phyloP scores from a whole-genome alignment of 1,140 invertebrate genomes.

The Centruroides sculpturatus region DNA sequence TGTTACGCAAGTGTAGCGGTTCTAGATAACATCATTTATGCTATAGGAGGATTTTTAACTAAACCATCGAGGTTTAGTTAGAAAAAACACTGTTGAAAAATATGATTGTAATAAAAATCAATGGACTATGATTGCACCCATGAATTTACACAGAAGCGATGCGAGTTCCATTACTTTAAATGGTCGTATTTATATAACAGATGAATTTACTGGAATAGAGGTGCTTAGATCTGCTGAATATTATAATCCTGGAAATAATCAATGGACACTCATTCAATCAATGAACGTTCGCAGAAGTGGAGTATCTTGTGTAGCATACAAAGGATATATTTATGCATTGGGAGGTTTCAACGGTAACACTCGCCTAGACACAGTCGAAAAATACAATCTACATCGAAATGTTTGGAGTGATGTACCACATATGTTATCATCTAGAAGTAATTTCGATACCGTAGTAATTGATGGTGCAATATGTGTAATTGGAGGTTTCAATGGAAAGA shows the following conservation, averaged over 20 bases:
- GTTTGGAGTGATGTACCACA: constrained; percentile 43
- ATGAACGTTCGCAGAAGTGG: constrained; percentile 51
- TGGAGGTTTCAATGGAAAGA: constrained; percentile 46
- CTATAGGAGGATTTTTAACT: constrained; percentile 37
- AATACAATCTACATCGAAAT: constrained; percentile 40
- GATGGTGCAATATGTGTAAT: constrained; percentile 54
- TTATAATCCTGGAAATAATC: constrained; percentile 64
- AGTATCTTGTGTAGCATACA: constrained; percentile 40
- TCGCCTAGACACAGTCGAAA: constrained; percentile 39
- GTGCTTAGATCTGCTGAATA: constrained; percentile 71
- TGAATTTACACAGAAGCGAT: constrained; percentile 24
- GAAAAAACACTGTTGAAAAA: constrained; percentile 34
- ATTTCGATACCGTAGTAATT: constrained; percentile 47
- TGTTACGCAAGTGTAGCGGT: constrained; percentile 61
- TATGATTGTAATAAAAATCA: constrained; percentile 30
- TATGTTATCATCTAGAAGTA: constrained; percentile 50
- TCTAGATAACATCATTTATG: constrained; percentile 33
- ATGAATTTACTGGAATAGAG: constrained; percentile 77
- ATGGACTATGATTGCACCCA: constrained; percentile 18
- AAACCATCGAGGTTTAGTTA: constrained; percentile 34
- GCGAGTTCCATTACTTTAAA: constrained; percentile 19
- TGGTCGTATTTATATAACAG: constrained; percentile 55
- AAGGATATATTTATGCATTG: constrained; percentile 22
- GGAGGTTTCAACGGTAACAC: constrained; percentile 43
- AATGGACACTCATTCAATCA: constrained; percentile 63